Conservation (phyloP, 2,888 invertebrate species). For the Epinotia bilunana region DNA sequence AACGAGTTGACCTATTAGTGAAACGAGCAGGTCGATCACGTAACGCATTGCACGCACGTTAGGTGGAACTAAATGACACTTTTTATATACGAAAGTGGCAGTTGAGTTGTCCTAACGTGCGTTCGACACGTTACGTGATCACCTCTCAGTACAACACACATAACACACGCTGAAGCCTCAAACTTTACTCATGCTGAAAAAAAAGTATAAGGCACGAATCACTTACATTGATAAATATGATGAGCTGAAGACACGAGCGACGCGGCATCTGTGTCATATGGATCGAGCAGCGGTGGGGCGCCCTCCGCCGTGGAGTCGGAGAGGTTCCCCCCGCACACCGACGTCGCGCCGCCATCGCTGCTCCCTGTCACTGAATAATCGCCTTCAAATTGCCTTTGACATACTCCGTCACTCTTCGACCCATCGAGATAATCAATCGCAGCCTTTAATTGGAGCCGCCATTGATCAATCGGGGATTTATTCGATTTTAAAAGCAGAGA, state of each 20-base stretch:
- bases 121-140: no score
- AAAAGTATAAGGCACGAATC: background rate
- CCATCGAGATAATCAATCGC: constrained; percentile 26
- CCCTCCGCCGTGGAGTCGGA: constrained; percentile 92
- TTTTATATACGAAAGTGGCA: no score
- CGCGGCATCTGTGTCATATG: constrained; percentile 88
- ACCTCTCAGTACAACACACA: background rate
- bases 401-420: constrained; percentile 26
- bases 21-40: background rate
- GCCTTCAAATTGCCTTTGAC: constrained; percentile 45
- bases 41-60: no score
- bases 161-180: background rate
- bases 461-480: constrained; percentile 9
- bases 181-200: background rate
- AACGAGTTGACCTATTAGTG: background rate
- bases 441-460: constrained; percentile 6
- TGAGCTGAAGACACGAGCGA: constrained; percentile 89
- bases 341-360: constrained; percentile 92
- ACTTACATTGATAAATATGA: constrained; percentile 90
- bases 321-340: constrained; percentile 91
- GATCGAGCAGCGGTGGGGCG: constrained; percentile 86
- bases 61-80: no score
- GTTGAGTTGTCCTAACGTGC: no score
- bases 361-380: constrained; percentile 81
- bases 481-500: background rate